A percentile compares a stretch with the other conserved stretches of the same genome.
These are phyloP conservation scores for Habropoda laboriosa DNA, from an alignment of 1,140 invertebrate species.

Conservation along the genomic window DNA sequence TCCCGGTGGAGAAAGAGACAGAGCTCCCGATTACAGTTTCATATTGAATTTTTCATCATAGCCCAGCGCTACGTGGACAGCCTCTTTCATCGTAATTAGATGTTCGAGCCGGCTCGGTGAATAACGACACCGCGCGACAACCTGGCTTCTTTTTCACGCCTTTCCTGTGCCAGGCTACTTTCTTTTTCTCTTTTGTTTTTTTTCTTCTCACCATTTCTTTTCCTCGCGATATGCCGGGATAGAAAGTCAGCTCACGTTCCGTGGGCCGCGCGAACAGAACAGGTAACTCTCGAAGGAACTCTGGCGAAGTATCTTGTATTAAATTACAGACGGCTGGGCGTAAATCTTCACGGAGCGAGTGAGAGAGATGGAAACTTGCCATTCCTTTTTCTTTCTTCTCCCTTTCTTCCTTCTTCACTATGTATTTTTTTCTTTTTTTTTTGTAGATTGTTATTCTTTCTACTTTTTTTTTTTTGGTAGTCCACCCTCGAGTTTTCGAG, in stretches of 20 bases:
- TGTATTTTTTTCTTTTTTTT: background rate
- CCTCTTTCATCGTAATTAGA: slow-evolving; percentile 63
- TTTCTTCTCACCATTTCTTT: too few relatives aligned
- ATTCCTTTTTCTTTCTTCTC: background rate
- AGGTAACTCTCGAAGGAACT: slow-evolving; percentile 66
- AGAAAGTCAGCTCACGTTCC: slow-evolving; percentile 68
- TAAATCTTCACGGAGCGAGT: slow-evolving; percentile 63
- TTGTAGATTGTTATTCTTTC: too few relatives aligned
- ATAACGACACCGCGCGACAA: slow-evolving; percentile 58
- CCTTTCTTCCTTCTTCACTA: background rate
- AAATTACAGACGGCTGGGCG: slow-evolving; percentile 68
- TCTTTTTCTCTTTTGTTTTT: background rate
- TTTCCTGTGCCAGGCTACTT: background rate
- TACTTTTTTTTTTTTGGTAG: slow-evolving; percentile 2
- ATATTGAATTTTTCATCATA: slow-evolving; percentile 57
- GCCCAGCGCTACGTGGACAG: slow-evolving; percentile 43
- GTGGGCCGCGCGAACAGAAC: slow-evolving; percentile 39
- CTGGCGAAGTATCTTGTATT: slow-evolving; percentile 65
- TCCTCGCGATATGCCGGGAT: slow-evolving; percentile 55
- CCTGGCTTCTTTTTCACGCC: background rate
- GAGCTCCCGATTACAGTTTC: slow-evolving; percentile 34
- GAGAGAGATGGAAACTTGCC: slow-evolving; percentile 39
- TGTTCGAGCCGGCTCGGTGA: slow-evolving; percentile 53
- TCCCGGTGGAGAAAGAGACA: slow-evolving; percentile 23
- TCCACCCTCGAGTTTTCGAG: slow-evolving; percentile 45